phyloP scores from a whole-genome alignment of 2,797 vertebrate species.

The Sternarchorhynchus goeldii region DNA sequence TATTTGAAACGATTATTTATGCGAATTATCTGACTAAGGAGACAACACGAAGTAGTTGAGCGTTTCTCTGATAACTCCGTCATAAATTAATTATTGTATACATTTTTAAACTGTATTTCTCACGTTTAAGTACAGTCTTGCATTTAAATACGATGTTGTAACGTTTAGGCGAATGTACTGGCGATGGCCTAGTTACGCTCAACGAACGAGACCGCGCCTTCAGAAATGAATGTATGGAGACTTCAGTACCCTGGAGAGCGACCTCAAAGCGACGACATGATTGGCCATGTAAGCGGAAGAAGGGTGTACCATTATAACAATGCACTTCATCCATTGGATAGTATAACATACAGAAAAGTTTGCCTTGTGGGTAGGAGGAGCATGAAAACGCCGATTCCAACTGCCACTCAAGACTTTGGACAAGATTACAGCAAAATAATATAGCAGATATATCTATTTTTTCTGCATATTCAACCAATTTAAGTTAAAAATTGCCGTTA shows the following conservation, averaged over 20 bases:
- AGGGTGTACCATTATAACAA: constrained; percentile 12
- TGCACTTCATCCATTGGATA: constrained; percentile 31
- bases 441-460: neutral
- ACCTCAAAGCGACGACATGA: neutral
- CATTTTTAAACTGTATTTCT: no score
- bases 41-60: no score
- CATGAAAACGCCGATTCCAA: neutral
- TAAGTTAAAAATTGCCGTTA: neutral
- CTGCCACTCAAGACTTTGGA: constrained; percentile 23
- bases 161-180: no score
- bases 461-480: no score
- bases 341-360: neutral
- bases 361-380: constrained; percentile 1
- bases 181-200: no score
- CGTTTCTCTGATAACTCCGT: neutral
- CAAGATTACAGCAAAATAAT: constrained; percentile 28
- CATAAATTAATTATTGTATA: neutral
- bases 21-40: no score
- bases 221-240: neutral
- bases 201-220: no score
- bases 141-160: no score
- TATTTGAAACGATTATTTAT: no score
- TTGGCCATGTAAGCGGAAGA: constrained; percentile 24
- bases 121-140: no score
- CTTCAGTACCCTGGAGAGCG: constrained; percentile 58